Conservation (phyloP, 2,888 invertebrate species). For the Odontocerum albicorne region DNA sequence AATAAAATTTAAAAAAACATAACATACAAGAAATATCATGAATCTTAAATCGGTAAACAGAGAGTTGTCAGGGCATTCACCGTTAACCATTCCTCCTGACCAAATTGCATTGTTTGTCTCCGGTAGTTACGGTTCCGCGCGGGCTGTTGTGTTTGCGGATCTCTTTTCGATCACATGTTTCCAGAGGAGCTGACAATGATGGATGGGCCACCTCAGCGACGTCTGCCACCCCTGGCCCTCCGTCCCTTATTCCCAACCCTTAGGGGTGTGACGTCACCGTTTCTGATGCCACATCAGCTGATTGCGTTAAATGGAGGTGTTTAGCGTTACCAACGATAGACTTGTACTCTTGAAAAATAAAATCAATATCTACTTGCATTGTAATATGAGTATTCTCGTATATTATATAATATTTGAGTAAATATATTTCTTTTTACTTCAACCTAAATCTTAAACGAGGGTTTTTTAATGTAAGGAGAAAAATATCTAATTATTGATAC, state of each 20-base stretch:
- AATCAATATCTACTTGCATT: no score
- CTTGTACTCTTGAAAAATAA: no score
- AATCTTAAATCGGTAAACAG: neutral
- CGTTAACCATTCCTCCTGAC: neutral
- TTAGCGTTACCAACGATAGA: no score
- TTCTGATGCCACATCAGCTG: neutral
- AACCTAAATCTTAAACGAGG: no score
- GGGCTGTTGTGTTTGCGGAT: conserved; percentile 33
- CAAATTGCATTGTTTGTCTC: conserved; percentile 28
- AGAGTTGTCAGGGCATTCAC: neutral
- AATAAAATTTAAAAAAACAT: no score
- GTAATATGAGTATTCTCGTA: no score
- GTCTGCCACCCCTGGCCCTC: neutral
- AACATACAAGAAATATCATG: no score
- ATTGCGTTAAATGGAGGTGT: neutral
- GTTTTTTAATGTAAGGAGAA: no score
- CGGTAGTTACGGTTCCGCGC: conserved; percentile 2
- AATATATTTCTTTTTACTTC: no score
- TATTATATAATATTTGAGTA: no score
- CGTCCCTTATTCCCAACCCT: neutral
- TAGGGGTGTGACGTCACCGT: conserved; percentile 9
- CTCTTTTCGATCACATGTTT: conserved; percentile 37
- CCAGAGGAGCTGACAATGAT: conserved; percentile 33
- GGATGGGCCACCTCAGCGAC: conserved; percentile 22
- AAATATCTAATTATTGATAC: no score